phyloP scores from a whole-genome alignment of 2,888 invertebrate species.

The Catotricha subobsoleta region DNA sequence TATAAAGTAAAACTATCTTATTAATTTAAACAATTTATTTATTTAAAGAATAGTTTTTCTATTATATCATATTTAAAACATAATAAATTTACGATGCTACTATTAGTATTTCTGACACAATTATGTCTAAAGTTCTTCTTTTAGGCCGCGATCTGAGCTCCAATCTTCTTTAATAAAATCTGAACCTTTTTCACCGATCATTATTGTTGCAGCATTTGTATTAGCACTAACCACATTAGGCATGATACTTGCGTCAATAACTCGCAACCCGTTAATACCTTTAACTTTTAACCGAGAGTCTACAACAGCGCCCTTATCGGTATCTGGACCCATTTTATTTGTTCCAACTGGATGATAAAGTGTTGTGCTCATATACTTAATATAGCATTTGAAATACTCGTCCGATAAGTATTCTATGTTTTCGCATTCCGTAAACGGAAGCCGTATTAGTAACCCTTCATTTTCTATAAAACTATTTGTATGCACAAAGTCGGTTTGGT shows the following conservation, averaged over 20 bases:
- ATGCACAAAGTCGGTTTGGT: constrained; percentile 22
- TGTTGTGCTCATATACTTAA: constrained; percentile 46
- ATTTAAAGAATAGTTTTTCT: too few relatives aligned
- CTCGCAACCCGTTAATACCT: constrained; percentile 31
- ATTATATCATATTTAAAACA: too few relatives aligned
- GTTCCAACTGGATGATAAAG: constrained; percentile 57
- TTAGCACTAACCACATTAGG: constrained; percentile 31
- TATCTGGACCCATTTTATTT: constrained; percentile 37
- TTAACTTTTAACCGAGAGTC: constrained; percentile 21
- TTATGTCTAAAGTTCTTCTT: constrained; percentile 18
- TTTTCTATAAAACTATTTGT: constrained; percentile 27
- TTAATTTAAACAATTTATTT: background rate
- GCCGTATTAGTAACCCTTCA: constrained; percentile 17
- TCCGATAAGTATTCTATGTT: constrained; percentile 32
- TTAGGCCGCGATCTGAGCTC: too few relatives aligned
- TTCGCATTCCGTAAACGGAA: constrained; percentile 19
- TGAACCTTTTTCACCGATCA: constrained; percentile 35
- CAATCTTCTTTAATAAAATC: constrained; percentile 31
- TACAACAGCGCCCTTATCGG: constrained; percentile 33
- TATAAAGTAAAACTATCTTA: too few relatives aligned
- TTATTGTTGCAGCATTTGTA: constrained; percentile 31
- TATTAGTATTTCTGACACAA: too few relatives aligned
- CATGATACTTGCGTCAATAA: constrained; percentile 40
- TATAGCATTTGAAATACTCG: constrained; percentile 54
- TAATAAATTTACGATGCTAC: too few relatives aligned